Conservation (phyloP, 1,140 invertebrate genomes). For the Eupeodes corollae region DNA sequence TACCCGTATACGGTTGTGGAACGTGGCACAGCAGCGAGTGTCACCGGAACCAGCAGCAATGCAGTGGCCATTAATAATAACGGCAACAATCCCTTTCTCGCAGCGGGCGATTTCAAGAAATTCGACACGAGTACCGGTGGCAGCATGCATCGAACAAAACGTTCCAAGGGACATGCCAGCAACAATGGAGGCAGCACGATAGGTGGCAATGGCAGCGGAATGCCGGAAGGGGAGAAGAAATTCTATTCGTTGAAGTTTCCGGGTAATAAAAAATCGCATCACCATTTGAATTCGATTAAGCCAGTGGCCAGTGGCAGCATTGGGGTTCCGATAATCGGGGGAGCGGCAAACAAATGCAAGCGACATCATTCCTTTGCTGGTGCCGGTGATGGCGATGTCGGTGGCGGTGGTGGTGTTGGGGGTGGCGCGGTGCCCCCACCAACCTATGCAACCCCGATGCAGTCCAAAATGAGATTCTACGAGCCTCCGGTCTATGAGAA, state of each 20-base stretch:
- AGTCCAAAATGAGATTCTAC: slow-evolving; percentile 17
- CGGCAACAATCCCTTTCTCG: slow-evolving; percentile 26
- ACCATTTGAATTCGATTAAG: not conserved
- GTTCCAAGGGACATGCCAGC: slow-evolving; percentile 3
- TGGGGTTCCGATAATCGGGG: not conserved
- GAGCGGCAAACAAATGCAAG: slow-evolving; percentile 19
- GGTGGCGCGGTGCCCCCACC: not conserved
- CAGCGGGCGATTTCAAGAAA: slow-evolving; percentile 23
- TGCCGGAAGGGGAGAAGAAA: slow-evolving; percentile 24
- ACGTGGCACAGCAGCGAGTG: slow-evolving; percentile 8
- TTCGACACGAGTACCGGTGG: slow-evolving; percentile 17
- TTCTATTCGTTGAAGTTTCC: slow-evolving; percentile 32
- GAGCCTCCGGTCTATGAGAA: slow-evolving; percentile 39
- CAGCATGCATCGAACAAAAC: slow-evolving; percentile 4
- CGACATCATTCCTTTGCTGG: slow-evolving; percentile 30
- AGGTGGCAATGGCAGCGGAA: too few species aligned
- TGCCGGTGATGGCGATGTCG: slow-evolving; percentile 28
- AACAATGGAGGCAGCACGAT: not conserved
- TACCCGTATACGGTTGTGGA: slow-evolving; percentile 22
- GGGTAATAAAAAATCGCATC: slow-evolving; percentile 6
- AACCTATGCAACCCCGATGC: slow-evolving; percentile 1
- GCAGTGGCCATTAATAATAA: not conserved
- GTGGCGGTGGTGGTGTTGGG: not conserved
- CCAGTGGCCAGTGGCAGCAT: not conserved
- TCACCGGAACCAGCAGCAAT: slow-evolving; percentile 5